These are phyloP conservation scores for Eciton burchellii DNA, from an alignment of 1,140 invertebrate genomes.

Conservation along the genomic window DNA sequence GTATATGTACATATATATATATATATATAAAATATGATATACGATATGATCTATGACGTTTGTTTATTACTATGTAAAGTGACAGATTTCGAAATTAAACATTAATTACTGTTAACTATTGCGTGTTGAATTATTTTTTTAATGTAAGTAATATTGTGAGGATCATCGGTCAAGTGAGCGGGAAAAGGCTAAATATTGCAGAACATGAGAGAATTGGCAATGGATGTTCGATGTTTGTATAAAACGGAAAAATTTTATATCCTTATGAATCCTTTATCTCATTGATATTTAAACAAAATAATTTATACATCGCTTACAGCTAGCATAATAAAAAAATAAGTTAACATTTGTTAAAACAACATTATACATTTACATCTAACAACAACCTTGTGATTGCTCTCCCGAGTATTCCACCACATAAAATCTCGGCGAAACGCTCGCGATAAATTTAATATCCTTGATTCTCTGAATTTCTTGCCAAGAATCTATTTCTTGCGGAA, in stretches of 20 bases:
- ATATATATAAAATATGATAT: conserved; percentile 57
- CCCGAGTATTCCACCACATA: background rate
- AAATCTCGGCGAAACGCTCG: conserved; percentile 1
- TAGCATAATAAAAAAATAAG: conserved; percentile 59
- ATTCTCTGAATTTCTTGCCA: background rate
- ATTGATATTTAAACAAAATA: conserved; percentile 56
- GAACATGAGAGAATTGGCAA: background rate
- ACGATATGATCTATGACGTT: conserved; percentile 83
- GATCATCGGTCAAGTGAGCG: conserved; percentile 2
- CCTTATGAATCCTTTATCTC: background rate
- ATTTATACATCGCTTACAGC: conserved; percentile 44
- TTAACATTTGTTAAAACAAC: conserved; percentile 49
- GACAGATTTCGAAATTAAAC: conserved; percentile 85
- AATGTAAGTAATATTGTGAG: conserved; percentile 46
- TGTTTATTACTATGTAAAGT: conserved; percentile 85
- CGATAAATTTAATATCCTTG: background rate
- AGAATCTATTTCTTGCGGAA: conserved; percentile 84
- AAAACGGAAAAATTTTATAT: conserved; percentile 19
- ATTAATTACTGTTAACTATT: conserved; percentile 84
- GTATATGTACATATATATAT: conserved; percentile 33
- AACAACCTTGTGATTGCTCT: conserved; percentile 50
- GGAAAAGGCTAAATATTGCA: background rate
- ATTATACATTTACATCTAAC: conserved; percentile 42
- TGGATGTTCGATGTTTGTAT: conserved; percentile 2
- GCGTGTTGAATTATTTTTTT: conserved; percentile 47